A percentile compares a stretch with the other conserved stretches of the same genome.
Evolutionary conservation across 2,113 vertebrate species (phyloP).

Genomic region (Tragelaphus scriptus): DNA sequence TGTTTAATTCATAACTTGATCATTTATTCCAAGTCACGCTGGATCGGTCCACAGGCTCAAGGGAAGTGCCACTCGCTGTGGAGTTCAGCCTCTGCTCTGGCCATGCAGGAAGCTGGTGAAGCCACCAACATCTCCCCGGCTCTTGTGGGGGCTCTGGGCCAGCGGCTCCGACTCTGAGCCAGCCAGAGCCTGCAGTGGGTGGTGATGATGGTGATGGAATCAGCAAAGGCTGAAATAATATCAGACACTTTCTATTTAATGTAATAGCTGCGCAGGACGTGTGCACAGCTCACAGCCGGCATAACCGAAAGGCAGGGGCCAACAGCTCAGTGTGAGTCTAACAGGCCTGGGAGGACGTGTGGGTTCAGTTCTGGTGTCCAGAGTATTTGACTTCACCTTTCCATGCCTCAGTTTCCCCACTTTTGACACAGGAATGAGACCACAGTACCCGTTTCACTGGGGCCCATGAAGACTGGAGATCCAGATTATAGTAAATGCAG

Average conservation of each 20-base stretch:
- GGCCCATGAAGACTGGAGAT: no score
- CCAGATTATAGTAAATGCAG: no score
- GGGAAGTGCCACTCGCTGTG: not conserved
- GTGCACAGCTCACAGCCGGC: no score
- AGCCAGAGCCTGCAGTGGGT: fast-evolving
- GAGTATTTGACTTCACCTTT: not conserved
- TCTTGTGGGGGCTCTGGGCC: fast-evolving
- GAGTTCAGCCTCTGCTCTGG: not conserved
- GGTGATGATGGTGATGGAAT: not conserved
- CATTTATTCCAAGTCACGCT: slow-evolving; percentile 1
- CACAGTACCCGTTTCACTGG: fast-evolving
- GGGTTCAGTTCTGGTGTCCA: not conserved
- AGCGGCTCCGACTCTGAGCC: fast-evolving
- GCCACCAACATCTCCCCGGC: fast-evolving
- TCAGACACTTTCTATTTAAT: not conserved
- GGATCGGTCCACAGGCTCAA: not conserved
- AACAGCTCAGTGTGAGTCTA: not conserved
- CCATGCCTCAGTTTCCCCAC: not conserved
- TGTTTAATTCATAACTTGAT: slow-evolving; percentile 61
- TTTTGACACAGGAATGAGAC: not conserved
- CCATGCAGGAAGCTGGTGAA: fast-evolving
- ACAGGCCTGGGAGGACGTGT: not conserved
- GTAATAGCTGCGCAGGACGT: fast-evolving
- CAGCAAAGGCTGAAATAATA: not conserved
- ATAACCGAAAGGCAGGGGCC: fast-evolving